These are phyloP conservation scores for Sporophila hypoxantha DNA, from an alignment of 2,113 vertebrate species.

Conservation along the genomic window DNA sequence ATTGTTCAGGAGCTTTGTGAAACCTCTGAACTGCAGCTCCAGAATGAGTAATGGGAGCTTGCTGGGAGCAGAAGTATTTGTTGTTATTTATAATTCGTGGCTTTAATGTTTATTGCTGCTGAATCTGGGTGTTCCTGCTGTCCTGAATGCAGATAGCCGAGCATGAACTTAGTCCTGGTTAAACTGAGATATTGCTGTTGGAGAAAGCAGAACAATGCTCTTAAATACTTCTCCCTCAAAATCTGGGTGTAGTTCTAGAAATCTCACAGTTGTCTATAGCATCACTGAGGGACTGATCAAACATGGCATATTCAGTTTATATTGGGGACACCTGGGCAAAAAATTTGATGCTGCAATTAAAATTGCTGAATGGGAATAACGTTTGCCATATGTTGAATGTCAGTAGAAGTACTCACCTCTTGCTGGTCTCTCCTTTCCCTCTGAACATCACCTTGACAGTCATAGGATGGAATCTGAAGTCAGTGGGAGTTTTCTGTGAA, in stretches of 20 bases:
- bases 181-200: not conserved
- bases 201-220: not conserved
- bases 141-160: not conserved
- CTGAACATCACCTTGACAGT: not conserved
- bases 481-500: not conserved
- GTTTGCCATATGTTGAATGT: not conserved
- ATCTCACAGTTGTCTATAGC: not conserved
- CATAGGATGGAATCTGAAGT: not conserved
- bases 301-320: not conserved
- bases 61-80: not conserved
- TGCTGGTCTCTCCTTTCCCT: not conserved
- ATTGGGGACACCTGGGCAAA: not conserved
- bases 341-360: not conserved
- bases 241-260: not conserved
- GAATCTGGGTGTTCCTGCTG: not conserved
- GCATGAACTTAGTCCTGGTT: not conserved
- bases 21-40: not conserved
- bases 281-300: not conserved
- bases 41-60: not conserved
- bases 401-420: not conserved
- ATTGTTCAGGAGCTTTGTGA: not conserved
- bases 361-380: not conserved
- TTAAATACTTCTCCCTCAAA: not conserved
- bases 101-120: not conserved
- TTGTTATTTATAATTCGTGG: not conserved